A percentile compares a stretch with the other conserved stretches of the same genome.
Conservation (phyloP, 2,888 invertebrate genomes). For the Reticulitermes lucifugus region DNA sequence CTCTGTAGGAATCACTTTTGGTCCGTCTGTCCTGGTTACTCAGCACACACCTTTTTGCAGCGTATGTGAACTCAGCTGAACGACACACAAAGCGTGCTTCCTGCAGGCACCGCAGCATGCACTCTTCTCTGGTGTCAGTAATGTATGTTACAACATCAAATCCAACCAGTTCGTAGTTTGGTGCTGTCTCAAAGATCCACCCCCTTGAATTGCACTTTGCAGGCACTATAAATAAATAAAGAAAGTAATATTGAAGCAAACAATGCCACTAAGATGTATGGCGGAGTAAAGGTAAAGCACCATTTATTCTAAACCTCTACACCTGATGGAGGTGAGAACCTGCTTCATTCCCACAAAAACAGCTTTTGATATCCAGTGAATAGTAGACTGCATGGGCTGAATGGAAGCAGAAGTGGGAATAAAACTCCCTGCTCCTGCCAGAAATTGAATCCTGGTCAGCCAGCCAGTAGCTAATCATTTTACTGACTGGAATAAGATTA, state of each 20-base stretch:
- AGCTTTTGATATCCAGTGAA: no score
- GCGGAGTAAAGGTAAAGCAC: background rate
- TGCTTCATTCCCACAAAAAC: no score
- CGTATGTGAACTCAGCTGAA: conserved; percentile 67
- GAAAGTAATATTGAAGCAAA: background rate
- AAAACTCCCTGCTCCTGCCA: no score
- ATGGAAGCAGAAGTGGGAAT: no score
- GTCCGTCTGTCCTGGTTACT: conserved; percentile 80
- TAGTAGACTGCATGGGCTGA: no score
- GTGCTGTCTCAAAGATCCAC: conserved; percentile 83
- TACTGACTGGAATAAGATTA: no score
- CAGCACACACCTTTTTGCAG: conserved; percentile 69
- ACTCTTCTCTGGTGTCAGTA: conserved; percentile 73
- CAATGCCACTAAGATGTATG: no score
- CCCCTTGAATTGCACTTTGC: conserved; percentile 69
- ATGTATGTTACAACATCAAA: conserved; percentile 73
- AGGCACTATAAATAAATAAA: background rate
- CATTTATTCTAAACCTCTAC: background rate
- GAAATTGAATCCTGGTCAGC: no score
- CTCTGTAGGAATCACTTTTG: conserved; percentile 79
- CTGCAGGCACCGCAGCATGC: conserved; percentile 73
- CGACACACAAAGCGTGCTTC: conserved; percentile 68
- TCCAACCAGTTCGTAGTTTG: conserved; percentile 79
- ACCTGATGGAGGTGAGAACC: no score
- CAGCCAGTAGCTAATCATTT: no score